Base-by-base conservation (phyloP, 2,113 vertebrate species). In the Rhizomys pruinosus region DNA sequence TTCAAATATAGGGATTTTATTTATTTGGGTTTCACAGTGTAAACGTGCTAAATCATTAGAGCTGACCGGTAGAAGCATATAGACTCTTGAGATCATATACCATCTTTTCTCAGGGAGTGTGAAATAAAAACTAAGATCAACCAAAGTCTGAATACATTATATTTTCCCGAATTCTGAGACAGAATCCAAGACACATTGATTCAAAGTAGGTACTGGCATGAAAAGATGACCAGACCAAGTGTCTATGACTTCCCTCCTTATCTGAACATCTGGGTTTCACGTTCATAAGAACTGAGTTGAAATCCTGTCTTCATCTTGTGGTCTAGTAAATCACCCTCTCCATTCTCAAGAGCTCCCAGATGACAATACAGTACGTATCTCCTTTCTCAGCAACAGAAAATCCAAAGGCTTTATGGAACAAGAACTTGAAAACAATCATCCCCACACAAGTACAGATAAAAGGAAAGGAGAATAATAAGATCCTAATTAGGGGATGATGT, bases 11-110 rank as follows among this genome's bases (percentile, higher is more conserved):
- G 77, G 59, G 85, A 63, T 93, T 91, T 85, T 97, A 95, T 97
- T 97, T 96, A 92, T 96, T 96, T 96, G 94, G 84, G 76, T 95
- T 96, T 69, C 87, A 32, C 69, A 55, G 82, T 71, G 74, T 78
- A 47, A 90, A 72, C 61, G 27, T 96, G 89, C 63, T 96, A 93
- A 94, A 95, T 97, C 94, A 96, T 94, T 64, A 86, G 64, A 37
- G 79, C 77, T 96, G 81, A 96, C 78, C 77, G 92, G 44, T 42
- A 85, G 95, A 95, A 93, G n/a, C 81, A 92, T 69, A 92, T 87
- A 95, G 73, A 92, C 77, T 84, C 88, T 95, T 88, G 79, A 63
- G 85, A 92, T 94, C 93, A 95, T 90, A 94, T 94, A 88, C 69
- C 92, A 89, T 82, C 15, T 85, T 95, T 95, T 96, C 55, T 94